These are phyloP conservation scores for Balaeniceps rex DNA, from an alignment of 2,113 vertebrate species.

Conservation along the genomic window DNA sequence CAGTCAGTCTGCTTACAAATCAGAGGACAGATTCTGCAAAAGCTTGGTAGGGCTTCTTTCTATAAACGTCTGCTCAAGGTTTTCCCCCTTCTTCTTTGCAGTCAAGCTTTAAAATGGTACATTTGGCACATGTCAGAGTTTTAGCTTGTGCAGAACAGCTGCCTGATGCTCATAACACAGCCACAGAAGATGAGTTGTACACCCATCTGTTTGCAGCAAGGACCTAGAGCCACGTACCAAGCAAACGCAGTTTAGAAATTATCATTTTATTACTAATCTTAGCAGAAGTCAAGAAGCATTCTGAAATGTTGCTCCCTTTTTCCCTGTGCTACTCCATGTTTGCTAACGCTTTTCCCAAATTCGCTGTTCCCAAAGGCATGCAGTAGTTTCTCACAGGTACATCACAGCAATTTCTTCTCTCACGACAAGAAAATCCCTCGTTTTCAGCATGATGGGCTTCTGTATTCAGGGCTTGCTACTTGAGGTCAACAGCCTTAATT, in stretches of 20 bases:
- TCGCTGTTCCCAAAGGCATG: background rate
- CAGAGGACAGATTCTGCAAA: slow-evolving; percentile 91
- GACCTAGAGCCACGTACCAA: background rate
- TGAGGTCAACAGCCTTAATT: background rate
- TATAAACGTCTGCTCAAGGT: background rate
- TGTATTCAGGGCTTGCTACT: background rate
- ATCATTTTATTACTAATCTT: background rate
- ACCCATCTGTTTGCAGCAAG: background rate
- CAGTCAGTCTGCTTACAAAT: slow-evolving; percentile 94
- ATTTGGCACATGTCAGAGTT: background rate
- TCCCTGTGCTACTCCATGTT: background rate
- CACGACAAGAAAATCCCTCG: background rate
- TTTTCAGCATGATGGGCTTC: background rate
- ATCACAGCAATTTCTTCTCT: background rate
- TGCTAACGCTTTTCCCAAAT: background rate
- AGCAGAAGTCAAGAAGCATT: background rate
- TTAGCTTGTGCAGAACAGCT: background rate
- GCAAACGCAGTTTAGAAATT: background rate
- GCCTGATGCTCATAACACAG: background rate
- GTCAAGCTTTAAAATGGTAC: background rate
- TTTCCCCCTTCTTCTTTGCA: background rate
- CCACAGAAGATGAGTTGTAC: background rate
- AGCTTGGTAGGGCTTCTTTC: slow-evolving; percentile 77
- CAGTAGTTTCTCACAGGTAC: background rate
- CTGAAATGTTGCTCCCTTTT: background rate